Percentiles rank a stretch among this genome's conserved stretches.
These are phyloP conservation scores for Cinclus mexicanus DNA, from an alignment of 2,113 vertebrate species.

Conservation along the genomic window DNA sequence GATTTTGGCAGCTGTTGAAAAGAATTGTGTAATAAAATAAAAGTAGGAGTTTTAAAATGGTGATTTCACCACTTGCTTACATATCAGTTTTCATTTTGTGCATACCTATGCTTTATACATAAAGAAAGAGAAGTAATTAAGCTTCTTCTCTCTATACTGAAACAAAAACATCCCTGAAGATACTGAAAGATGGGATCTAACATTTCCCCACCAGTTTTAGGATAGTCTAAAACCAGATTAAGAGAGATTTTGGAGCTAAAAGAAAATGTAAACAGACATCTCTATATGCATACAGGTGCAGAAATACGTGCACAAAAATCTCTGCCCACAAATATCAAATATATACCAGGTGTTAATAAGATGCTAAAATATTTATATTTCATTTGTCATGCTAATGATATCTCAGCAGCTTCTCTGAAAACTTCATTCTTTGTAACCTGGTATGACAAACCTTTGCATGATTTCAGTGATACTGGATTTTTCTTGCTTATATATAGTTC, in stretches of 20 bases:
- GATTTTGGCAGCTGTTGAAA: background rate
- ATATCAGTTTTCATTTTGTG: background rate
- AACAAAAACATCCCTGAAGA: background rate
- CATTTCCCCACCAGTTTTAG: background rate
- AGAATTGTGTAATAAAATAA: background rate
- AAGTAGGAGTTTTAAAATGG: rapidly evolving
- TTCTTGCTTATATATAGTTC: background rate
- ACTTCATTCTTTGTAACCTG: background rate
- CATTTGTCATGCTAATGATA: background rate
- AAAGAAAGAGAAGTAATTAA: background rate
- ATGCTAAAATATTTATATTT: background rate
- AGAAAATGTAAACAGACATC: background rate
- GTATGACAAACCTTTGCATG: background rate
- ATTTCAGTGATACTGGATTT: background rate
- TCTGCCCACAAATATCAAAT: background rate
- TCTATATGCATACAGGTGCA: background rate
- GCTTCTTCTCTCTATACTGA: background rate
- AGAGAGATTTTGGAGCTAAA: background rate
- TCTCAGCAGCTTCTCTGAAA: background rate
- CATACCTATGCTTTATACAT: background rate
- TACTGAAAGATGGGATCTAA: background rate
- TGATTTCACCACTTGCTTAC: background rate
- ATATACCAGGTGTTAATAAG: background rate
- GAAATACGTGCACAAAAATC: background rate
- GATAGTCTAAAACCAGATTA: background rate